Evolutionary conservation across 2,113 vertebrate species (phyloP).

Genomic region (Archilochus colubris): DNA sequence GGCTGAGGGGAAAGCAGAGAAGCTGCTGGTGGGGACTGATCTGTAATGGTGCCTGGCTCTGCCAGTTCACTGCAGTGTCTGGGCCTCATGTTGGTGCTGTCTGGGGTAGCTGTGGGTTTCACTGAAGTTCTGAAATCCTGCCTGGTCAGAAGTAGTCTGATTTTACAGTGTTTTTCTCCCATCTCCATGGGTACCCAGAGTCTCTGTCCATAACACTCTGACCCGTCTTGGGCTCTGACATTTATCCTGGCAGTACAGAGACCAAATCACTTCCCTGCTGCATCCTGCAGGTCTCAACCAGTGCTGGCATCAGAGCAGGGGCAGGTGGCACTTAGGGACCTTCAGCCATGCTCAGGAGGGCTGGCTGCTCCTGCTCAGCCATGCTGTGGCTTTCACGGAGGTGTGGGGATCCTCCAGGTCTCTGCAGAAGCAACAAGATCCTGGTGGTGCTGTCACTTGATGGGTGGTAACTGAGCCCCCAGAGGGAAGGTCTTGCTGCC

Average conservation of each 20-base stretch:
- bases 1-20: not conserved
- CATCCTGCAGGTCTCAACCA: too few relatives aligned
- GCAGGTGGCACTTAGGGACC: not conserved
- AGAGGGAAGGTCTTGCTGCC: not conserved
- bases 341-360: too few relatives aligned
- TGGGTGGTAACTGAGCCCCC: too few relatives aligned
- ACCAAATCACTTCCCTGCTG: not conserved
- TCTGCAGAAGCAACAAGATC: not conserved
- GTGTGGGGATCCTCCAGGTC: not conserved
- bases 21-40: not conserved
- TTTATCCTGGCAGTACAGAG: not conserved
- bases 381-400: fast-evolving
- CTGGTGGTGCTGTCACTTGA: fast-evolving
- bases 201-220: not conserved
- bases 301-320: fast-evolving
- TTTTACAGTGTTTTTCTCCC: not conserved
- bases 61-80: not conserved
- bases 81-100: fast-evolving
- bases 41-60: not conserved
- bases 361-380: not conserved
- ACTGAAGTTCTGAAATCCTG: not conserved
- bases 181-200: not conserved
- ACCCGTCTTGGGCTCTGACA: not conserved
- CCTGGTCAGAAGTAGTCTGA: not conserved
- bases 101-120: too few relatives aligned